These are phyloP conservation scores for Trichomalopsis sarcophagae DNA, from an alignment of 1,140 invertebrate genomes.

Conservation along the genomic window DNA sequence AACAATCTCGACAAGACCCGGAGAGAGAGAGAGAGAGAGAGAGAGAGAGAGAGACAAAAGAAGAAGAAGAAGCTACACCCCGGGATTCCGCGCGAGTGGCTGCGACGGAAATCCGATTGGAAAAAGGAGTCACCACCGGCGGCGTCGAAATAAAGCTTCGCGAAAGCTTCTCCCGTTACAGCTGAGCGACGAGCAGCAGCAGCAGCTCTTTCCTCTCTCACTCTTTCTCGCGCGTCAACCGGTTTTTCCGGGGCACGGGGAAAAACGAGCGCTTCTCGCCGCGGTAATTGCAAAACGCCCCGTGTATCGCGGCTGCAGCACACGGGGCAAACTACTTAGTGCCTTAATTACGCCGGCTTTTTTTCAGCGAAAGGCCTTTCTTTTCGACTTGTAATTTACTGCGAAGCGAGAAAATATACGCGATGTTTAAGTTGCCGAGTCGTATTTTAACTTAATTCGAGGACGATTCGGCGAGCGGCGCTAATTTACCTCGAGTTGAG, in stretches of 20 bases:
- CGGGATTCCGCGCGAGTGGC: background rate
- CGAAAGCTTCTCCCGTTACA: slow-evolving; percentile 44
- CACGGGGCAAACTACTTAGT: slow-evolving; percentile 38
- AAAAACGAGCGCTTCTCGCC: background rate
- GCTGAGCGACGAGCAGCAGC: slow-evolving; percentile 3
- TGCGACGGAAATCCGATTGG: slow-evolving; percentile 32
- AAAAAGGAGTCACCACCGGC: slow-evolving; percentile 7
- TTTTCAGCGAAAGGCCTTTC: background rate
- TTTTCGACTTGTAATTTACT: slow-evolving; percentile 20
- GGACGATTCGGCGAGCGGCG: background rate
- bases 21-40: too few species aligned
- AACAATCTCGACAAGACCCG: slow-evolving; percentile 19
- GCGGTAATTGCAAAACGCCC: slow-evolving; percentile 41
- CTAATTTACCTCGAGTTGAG: background rate
- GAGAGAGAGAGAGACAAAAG: background rate
- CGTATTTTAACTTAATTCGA: background rate
- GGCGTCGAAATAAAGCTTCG: slow-evolving; percentile 38
- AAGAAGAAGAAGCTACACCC: background rate
- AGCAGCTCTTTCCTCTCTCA: background rate
- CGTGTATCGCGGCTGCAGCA: background rate
- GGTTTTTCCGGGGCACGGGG: background rate
- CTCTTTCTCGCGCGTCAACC: background rate
- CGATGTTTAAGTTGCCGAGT: background rate
- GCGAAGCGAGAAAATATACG: background rate
- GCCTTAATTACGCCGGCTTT: slow-evolving; percentile 37